Base-by-base conservation (phyloP, 2,113 vertebrate genomes). In the Thalassoma bifasciatum region DNA sequence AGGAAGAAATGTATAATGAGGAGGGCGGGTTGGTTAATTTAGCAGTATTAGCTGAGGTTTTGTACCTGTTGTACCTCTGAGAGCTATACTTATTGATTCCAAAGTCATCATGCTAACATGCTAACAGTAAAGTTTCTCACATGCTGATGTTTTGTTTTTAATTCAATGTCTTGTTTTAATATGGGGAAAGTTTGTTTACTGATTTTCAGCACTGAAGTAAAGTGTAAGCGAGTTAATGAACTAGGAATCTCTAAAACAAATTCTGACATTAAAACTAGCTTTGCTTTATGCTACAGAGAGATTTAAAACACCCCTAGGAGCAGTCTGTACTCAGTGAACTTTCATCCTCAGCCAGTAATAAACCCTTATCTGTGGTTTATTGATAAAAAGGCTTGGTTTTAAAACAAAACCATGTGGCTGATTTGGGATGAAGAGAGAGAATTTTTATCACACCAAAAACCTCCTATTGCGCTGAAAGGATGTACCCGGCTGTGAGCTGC, bases 371-470 rank as follows among this genome's bases (percentile, higher is more conserved):
- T 81, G 19, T 23, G 34, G 52, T 19, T 60, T 56, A 72, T 60
- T 75, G 44, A 74, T 40, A 52, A 26, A 56, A 76, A 64, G 46
- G 11, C 38, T 61, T 19, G 44, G 19, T 37, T 3, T 56, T 70
- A 73, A 71, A 90, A 63, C 36, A 13, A 54, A 86, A 86, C 67
- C 88, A 88, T 63, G 79, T 86, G 88, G 37, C 66, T 65, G 44
- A 72, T 77, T 62, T 56, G 64, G 16, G 42, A 44, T 60, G 54
- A 61, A 10, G 24, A 9, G 24, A 53, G 21, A 22, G 65, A 42
- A 5, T 63, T 83, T 77, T 84, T 70, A 79, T 24, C 62, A 22
- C 73, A 51, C 36, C 8, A 78, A 75, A 42, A 63, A 57, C 16
- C 16, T n/a, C 52, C 61, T 4, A 11, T 62, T 37, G 69, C 53